Conservation (phyloP, 2,888 invertebrate genomes). For the Sturmia bella region DNA sequence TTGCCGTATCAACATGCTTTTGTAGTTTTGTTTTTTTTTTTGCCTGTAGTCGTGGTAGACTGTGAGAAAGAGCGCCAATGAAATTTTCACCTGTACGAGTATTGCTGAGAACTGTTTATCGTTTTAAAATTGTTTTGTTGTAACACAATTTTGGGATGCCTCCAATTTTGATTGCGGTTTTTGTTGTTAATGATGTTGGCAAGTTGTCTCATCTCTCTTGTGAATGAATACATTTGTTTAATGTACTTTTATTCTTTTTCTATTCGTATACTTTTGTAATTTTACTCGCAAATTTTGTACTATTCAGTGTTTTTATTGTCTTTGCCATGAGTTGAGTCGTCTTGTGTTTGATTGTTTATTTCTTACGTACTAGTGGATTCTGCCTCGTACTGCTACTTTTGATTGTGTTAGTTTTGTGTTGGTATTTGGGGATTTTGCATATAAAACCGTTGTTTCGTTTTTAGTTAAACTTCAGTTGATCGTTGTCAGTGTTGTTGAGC, state of each 20-base stretch:
- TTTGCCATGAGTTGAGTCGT: slow-evolving; percentile 19
- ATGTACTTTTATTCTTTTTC: slow-evolving; percentile 1
- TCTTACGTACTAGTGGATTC: neutral
- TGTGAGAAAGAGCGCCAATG: slow-evolving; percentile 20
- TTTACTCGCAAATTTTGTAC: neutral
- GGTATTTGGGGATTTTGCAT: slow-evolving; percentile 69
- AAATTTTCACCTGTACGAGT: slow-evolving; percentile 45
- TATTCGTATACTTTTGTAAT: neutral
- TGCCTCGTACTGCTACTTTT: slow-evolving; percentile 38
- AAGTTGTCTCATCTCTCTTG: slow-evolving; percentile 35
- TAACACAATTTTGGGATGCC: slow-evolving; percentile 32
- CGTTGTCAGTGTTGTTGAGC: slow-evolving; percentile 74
- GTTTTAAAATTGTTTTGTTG: neutral
- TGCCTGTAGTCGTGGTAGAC: too few species aligned
- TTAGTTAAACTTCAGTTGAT: slow-evolving; percentile 75
- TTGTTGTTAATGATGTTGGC: slow-evolving; percentile 43
- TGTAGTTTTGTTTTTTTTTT: neutral
- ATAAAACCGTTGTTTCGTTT: slow-evolving; percentile 75
- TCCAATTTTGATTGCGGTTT: slow-evolving; percentile 35
- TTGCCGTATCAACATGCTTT: neutral
- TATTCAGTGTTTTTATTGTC: neutral
- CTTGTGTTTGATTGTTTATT: slow-evolving; percentile 8
- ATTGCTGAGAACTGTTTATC: slow-evolving; percentile 28
- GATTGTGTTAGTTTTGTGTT: slow-evolving; percentile 16
- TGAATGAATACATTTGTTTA: slow-evolving; percentile 18